These are phyloP conservation scores for Xyrauchen texanus DNA, from an alignment of 2,113 vertebrate genomes.

Conservation along the genomic window DNA sequence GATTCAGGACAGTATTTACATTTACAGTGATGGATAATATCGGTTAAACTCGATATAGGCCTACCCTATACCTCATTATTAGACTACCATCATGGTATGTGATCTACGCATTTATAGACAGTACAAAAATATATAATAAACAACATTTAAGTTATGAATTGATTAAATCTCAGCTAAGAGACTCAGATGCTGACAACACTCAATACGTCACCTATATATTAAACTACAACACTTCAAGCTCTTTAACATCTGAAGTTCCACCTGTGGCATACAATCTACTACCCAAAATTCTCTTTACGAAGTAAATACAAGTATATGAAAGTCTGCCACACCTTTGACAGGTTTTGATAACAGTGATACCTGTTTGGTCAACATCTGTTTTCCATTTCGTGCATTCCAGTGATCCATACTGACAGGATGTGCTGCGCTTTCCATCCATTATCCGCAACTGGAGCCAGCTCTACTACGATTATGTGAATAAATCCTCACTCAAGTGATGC, in stretches of 20 bases:
- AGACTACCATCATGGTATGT: background rate
- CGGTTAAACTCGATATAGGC: too few species aligned
- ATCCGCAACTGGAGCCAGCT: background rate
- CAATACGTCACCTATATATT: too few species aligned
- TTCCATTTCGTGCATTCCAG: conserved; percentile 77
- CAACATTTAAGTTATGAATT: background rate
- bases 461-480: background rate
- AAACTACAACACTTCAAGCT: background rate
- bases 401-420: conserved; percentile 75
- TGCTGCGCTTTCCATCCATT: conserved; percentile 74
- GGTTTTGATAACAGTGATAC: conserved; percentile 52
- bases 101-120: background rate
- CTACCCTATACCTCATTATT: too few species aligned
- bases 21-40: too few species aligned
- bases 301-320: background rate
- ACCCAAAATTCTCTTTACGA: background rate
- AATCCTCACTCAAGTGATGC: background rate
- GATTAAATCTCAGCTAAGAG: background rate
- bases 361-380: conserved; percentile 65
- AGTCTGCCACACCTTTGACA: background rate
- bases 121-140: background rate
- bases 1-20: too few species aligned
- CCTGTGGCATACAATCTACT: background rate
- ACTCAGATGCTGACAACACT: background rate
- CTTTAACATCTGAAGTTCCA: background rate